phyloP scores from a whole-genome alignment of 2,888 invertebrate species.

The Drosophila siamana region DNA sequence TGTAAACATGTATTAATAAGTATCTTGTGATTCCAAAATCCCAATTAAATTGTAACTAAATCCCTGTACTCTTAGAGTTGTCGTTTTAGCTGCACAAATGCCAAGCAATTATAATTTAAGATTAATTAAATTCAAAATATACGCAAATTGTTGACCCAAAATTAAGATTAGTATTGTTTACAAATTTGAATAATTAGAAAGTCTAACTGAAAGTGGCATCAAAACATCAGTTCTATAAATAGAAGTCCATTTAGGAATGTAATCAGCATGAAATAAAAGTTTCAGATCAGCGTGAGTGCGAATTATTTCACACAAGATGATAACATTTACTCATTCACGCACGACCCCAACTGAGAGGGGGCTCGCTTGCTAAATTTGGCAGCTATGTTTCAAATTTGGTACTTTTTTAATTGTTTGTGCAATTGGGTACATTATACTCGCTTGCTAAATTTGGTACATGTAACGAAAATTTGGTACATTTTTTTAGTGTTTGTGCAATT shows the following conservation, averaged over 20 bases:
- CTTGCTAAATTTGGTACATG: background rate
- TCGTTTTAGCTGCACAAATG: background rate
- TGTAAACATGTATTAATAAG: background rate
- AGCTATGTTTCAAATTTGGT: too few species aligned
- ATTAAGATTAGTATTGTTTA: background rate
- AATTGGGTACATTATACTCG: too few species aligned
- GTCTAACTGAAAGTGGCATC: background rate
- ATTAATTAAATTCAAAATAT: background rate
- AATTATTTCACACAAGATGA: background rate
- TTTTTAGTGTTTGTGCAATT: too few species aligned
- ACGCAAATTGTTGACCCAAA: background rate
- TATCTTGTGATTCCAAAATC: background rate
- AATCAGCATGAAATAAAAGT: background rate
- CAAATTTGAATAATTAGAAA: background rate
- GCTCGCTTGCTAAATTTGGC: background rate
- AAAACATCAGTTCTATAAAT: background rate
- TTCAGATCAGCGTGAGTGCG: too few species aligned
- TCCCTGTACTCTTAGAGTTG: background rate
- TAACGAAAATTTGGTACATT: too few species aligned
- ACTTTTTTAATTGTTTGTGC: too few species aligned
- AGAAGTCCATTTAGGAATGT: background rate
- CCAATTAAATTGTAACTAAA: slow-evolving; percentile 4
- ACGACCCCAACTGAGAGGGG: too few species aligned
- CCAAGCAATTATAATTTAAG: background rate
- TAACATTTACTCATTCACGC: background rate